Percentiles rank a stretch among this genome's conserved stretches.
Evolutionary conservation across 2,888 invertebrate species (phyloP).

Genomic region (Lottia gigantea): DNA sequence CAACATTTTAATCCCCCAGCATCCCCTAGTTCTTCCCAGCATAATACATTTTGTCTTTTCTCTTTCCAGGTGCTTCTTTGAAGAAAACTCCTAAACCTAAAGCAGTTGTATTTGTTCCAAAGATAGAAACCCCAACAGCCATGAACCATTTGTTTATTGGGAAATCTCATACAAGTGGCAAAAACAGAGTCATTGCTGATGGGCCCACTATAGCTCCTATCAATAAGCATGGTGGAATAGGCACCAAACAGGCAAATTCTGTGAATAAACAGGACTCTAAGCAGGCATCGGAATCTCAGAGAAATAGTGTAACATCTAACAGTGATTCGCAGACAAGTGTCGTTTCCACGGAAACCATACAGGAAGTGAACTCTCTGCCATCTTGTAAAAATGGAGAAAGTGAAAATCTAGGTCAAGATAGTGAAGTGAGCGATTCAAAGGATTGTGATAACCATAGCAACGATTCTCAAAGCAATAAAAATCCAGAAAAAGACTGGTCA

Average conservation of each 20-base stretch:
- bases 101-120: conserved; percentile 47
- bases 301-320: conserved; percentile 3
- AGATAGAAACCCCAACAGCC: conserved; percentile 59
- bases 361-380: not conserved
- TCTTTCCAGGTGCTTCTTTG: conserved; percentile 58
- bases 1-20: not conserved
- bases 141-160: conserved; percentile 66
- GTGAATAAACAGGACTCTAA: conserved; percentile 28
- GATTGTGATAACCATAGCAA: too few species aligned
- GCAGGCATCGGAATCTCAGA: conserved; percentile 23
- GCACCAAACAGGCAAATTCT: conserved; percentile 31
- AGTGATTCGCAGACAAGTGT: not conserved
- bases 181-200: conserved; percentile 56
- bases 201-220: conserved; percentile 57
- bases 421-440: not conserved
- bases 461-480: not conserved
- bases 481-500: conserved; percentile 3
- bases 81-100: conserved; percentile 34
- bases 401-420: not conserved
- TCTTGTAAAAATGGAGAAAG: not conserved
- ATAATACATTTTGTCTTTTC: conserved; percentile 19
- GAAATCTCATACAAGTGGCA: conserved; percentile 35
- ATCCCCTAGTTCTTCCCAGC: conserved; percentile 11
- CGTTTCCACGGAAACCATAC: not conserved
- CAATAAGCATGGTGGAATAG: conserved; percentile 28